Conservation (phyloP, 2,113 vertebrate species). For the Setophaga petechia region DNA sequence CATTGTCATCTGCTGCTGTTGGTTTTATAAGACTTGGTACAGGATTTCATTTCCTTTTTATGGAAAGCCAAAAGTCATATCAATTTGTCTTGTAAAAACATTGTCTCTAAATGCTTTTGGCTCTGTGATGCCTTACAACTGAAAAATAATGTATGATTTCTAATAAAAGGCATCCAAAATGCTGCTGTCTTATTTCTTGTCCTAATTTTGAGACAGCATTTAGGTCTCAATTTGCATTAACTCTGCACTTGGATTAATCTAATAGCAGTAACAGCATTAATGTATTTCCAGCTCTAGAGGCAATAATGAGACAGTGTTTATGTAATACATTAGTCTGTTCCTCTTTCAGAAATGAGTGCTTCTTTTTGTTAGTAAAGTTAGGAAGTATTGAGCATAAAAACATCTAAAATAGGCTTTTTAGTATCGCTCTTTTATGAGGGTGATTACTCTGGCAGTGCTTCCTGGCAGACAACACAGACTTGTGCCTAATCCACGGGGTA, state of each 20-base stretch:
- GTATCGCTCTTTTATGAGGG: neutral
- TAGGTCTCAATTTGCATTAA: conserved; percentile 37
- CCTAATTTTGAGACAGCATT: conserved; percentile 33
- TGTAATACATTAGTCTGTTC: neutral
- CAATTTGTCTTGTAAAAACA: neutral
- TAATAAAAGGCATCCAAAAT: neutral
- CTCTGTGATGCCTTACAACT: neutral
- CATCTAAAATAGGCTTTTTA: neutral
- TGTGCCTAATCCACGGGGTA: conserved; percentile 82
- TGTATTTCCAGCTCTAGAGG: neutral
- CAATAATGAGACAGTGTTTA: neutral
- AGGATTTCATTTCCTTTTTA: neutral
- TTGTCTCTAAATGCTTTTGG: neutral
- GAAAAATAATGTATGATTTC: neutral
- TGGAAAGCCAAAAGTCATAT: neutral
- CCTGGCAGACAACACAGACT: conserved; percentile 71
- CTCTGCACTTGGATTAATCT: conserved; percentile 37
- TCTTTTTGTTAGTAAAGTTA: neutral
- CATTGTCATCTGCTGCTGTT: neutral
- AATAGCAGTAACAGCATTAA: neutral
- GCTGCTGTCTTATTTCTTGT: neutral
- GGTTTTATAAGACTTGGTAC: neutral
- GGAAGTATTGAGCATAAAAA: neutral
- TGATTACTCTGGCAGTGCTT: conserved; percentile 29
- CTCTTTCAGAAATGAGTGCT: neutral